phyloP scores from a whole-genome alignment of 1,140 invertebrate genomes.

The Ectropis grisescens region DNA sequence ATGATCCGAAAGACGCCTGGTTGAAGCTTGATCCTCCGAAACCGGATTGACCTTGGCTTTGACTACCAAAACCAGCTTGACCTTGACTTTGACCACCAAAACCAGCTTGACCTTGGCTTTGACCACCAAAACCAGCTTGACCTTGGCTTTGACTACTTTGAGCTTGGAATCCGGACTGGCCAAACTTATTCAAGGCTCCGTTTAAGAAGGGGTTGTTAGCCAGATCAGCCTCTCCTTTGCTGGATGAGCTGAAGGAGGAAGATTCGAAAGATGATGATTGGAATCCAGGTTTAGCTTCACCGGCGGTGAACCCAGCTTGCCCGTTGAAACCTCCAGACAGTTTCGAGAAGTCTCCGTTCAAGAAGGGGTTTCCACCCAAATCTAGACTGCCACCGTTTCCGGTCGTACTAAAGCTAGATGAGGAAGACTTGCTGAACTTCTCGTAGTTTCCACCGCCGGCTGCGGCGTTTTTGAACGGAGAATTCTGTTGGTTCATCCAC shows the following conservation, averaged over 20 bases:
- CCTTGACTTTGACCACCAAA: conserved; percentile 10
- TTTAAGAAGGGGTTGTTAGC: conserved; percentile 28
- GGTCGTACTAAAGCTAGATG: conserved; percentile 24
- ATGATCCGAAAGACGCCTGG: conserved; percentile 2
- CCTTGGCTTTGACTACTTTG: conserved; percentile 18
- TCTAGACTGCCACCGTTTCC: conserved; percentile 23
- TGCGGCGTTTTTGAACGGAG: conserved; percentile 59
- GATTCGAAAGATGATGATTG: conserved; percentile 34
- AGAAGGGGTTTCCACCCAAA: conserved; percentile 47
- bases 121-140: conserved; percentile 3
- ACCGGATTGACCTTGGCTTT: conserved; percentile 3
- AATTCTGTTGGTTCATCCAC: conserved; percentile 67
- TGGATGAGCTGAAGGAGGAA: conserved; percentile 22
- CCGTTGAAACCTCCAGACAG: conserved; percentile 18
- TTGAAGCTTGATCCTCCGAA: conserved; percentile 3
- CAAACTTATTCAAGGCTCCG: conserved; percentile 10
- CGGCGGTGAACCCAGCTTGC: not conserved
- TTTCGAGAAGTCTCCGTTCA: conserved; percentile 50
- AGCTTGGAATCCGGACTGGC: conserved; percentile 19
- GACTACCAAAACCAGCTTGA: conserved; percentile 9
- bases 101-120: not conserved
- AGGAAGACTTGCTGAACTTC: conserved; percentile 39
- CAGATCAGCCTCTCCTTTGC: conserved; percentile 25
- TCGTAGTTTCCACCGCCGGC: conserved; percentile 22
- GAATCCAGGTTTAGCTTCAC: conserved; percentile 14